Evolutionary conservation across 2,113 vertebrate genomes (phyloP).

Genomic region (Macquaria australasica): DNA sequence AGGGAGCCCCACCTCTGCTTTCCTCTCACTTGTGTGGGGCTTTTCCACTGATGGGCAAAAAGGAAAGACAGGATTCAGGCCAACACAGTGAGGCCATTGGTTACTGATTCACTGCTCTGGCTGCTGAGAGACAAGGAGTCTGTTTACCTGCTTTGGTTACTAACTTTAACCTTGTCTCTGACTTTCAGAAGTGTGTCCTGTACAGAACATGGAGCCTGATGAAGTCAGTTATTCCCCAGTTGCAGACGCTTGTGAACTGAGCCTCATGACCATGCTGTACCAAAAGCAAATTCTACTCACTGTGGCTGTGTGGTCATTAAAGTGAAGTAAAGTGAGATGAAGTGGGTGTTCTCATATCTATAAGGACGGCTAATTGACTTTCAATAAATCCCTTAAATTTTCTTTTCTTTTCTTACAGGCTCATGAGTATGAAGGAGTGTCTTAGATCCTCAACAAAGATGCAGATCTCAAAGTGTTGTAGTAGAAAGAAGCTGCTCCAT

Average conservation of each 20-base stretch:
- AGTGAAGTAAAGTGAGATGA: not conserved
- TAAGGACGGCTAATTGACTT: too few species aligned
- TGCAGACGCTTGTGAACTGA: not conserved
- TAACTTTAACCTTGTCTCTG: not conserved
- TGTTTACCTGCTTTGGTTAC: conserved; percentile 42
- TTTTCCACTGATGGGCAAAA: conserved; percentile 68
- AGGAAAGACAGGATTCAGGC: conserved; percentile 24
- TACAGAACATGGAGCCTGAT: not conserved
- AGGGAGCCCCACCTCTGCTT: conserved; percentile 50
- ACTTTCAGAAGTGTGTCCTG: not conserved
- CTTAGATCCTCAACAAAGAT: not conserved
- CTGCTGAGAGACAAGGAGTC: conserved; percentile 23
- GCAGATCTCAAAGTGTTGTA: not conserved
- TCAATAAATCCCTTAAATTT: not conserved
- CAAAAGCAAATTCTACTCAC: not conserved
- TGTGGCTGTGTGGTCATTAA: not conserved
- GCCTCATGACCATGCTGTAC: not conserved
- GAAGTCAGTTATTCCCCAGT: not conserved
- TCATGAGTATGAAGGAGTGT: not conserved
- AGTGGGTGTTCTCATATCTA: not conserved
- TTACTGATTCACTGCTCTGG: conserved; percentile 40
- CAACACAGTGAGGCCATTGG: conserved; percentile 28
- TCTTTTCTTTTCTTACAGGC: not conserved
- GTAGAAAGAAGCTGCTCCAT: not conserved
- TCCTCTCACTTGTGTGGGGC: conserved; percentile 32